Evolutionary conservation across 2,797 vertebrate genomes (phyloP).

Genomic region (Leucoraja ocellata): DNA sequence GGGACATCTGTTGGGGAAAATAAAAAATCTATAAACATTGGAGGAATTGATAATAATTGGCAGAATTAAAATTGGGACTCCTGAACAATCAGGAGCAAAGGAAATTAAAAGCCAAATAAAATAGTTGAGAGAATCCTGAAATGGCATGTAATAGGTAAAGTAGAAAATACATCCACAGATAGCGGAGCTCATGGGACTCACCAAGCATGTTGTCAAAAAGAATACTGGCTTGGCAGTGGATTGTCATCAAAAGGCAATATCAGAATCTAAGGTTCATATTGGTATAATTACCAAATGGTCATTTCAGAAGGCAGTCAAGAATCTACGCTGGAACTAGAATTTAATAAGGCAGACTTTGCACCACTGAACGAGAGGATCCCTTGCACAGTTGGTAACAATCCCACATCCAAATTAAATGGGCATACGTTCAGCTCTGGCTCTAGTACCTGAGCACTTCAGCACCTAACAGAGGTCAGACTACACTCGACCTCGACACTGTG

Average conservation of each 20-base stretch:
- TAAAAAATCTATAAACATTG: no score
- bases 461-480: neutral
- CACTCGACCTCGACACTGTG: neutral
- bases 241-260: neutral
- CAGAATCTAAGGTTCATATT: neutral
- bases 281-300: neutral
- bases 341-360: neutral
- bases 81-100: neutral
- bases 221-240: neutral
- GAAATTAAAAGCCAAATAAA: neutral
- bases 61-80: neutral
- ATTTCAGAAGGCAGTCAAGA: no score
- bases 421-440: neutral
- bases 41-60: neutral
- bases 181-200: neutral
- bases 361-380: neutral
- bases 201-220: neutral
- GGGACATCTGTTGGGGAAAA: neutral
- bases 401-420: neutral
- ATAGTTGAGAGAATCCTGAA: neutral
- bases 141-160: neutral
- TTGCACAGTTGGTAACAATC: neutral
- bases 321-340: neutral
- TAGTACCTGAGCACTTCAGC: neutral
- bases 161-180: neutral